Base-by-base conservation (phyloP, 2,113 vertebrate species). In the Eurypyga helias region DNA sequence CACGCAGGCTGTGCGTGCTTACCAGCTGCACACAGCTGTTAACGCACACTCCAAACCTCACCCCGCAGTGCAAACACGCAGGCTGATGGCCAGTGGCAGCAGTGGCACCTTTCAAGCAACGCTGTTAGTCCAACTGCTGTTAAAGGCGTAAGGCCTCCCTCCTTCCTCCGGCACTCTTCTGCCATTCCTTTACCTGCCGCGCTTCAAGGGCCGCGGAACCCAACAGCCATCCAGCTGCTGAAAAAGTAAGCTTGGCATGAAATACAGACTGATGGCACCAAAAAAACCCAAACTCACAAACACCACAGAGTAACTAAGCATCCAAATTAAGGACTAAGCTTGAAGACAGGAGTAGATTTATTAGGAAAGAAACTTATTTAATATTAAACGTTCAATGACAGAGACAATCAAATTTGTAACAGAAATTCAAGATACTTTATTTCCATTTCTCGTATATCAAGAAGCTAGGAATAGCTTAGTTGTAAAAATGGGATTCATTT, bases 381-480 rank as follows among this genome's bases (percentile, higher is more conserved):
- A 97, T 98, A 97, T 95, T 98, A 98, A 98, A 95, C 43, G 96
- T 98, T 97, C 97, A 98, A 98, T 97, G 98, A 98, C 97, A 98
- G 96, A 98, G 98, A 98, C 98, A 98, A 98, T 98, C 97, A 97
- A 97, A 94, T 98, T 86, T 97, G 97, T 98, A 98, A 98, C 98
- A 98, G 98, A 98, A 98, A 98, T 97, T 98, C 97, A 98, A 98
- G 98, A 98, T 98, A 98, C 97, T 98, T 98, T 98, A 98, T 98
- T 98, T 98, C 98, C 96, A 98, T 98, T 98, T 98, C 96, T 96
- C 4, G 26, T 98, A 98, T 98, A 98, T 97, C 97, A 98, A 98
- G 98, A 98, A 96, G 97, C 98, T 98, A 98, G 90, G 97, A 98
- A 97, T 95, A 98, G 97, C 97, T 96, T 97, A 98, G 96, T 97